Evolutionary conservation across 2,113 vertebrate genomes (phyloP), one percentile per base, ranked within the genome.

Genomic region (Pyxicephalus adspersus): DNA sequence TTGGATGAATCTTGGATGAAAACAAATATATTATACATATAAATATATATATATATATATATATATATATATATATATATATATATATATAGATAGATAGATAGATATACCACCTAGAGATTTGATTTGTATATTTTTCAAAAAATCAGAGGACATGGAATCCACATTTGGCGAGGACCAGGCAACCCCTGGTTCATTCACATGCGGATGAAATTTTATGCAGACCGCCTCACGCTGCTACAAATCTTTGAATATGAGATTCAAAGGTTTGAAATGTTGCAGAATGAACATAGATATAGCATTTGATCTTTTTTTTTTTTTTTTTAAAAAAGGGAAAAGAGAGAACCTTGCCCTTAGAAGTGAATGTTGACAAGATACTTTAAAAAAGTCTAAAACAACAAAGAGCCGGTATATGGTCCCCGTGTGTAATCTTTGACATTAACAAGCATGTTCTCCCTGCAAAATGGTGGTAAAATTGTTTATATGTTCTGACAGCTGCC

Each of bases 201-300:
- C 31, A 70, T 51, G 66, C 66, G 18, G 66, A 26, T 15, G n/a
- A 38, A 38, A 51, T 70, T 23, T 26, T 70, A 26, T 22, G 45
- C 66, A 51, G 66, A 22, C 45, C 66, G 51, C 8, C 66, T 70
- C 38, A 70, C n/a, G 66, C 66, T 70, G 66, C 66, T 25, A 52
- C 66, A 51, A 52, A 70, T 51, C 66, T 70, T 70, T 70, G 45
- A 70, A 26, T 45, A 26, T 51, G 66, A 26, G 66, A 51, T 70
- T 70, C 66, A 70, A 70, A 66, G 51, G 66, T 51, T 52, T 51
- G 66, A 70, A 50, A 26, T 70, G 66, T 70, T 70, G 25, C n/a
- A 25, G 38, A 70, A 70, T 34, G 65, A 45, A 50, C 50, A 15
- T 13, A 13, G n/a, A 19, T 45, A 45, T 38, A 6, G 65, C n/a